A percentile compares a stretch with the other conserved stretches of the same genome.
These are phyloP conservation scores for Leptinotarsa juncta DNA, from an alignment of 2,888 invertebrate genomes.

Conservation along the genomic window DNA sequence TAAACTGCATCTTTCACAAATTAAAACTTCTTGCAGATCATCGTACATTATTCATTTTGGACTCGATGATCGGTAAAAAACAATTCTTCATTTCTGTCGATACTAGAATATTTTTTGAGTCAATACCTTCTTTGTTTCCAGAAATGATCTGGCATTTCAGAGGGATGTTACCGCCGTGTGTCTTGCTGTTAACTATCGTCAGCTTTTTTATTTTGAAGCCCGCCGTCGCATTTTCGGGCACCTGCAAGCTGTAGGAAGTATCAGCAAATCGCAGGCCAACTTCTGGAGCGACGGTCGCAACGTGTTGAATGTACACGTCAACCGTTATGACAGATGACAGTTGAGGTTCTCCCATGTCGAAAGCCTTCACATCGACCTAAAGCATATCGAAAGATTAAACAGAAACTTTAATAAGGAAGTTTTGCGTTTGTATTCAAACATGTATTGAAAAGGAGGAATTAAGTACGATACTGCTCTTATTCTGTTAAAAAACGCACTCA, in stretches of 20 bases:
- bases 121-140: constrained; percentile 77
- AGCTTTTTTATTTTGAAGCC: constrained; percentile 77
- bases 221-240: constrained; percentile 80
- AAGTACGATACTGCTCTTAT: too few relatives aligned
- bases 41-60: too few relatives aligned
- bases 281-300: constrained; percentile 74
- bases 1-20: too few relatives aligned
- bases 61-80: too few relatives aligned
- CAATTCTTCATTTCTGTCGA: too few relatives aligned
- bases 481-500: too few relatives aligned
- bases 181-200: constrained; percentile 79
- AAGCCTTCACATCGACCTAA: constrained; percentile 85
- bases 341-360: constrained; percentile 87
- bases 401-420: too few relatives aligned
- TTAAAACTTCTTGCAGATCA: too few relatives aligned
- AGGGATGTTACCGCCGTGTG: constrained; percentile 76
- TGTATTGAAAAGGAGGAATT: too few relatives aligned
- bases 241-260: constrained; percentile 83
- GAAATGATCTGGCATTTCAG: constrained; percentile 83
- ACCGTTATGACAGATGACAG: constrained; percentile 85
- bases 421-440: too few relatives aligned
- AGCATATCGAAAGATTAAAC: constrained; percentile 32
- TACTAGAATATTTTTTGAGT: too few relatives aligned
- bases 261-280: constrained; percentile 90
- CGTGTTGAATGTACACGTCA: constrained; percentile 85